Evolutionary conservation across 1,140 invertebrate genomes (phyloP), one percentile per base, ranked within the genome.

Genomic region (Cydia strobilella): DNA sequence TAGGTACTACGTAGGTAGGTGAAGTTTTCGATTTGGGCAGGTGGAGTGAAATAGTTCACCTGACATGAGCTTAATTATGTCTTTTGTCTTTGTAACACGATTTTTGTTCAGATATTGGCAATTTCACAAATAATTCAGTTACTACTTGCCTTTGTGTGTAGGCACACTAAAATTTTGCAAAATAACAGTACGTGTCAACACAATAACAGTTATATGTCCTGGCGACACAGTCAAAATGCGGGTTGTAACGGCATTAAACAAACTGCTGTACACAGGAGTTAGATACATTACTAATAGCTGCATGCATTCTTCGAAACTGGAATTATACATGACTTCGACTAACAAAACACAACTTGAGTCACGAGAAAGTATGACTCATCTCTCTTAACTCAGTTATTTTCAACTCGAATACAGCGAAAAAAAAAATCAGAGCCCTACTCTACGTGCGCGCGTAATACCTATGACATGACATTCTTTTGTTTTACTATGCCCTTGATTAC

Each of bases 381-480:
- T 18, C 45, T 18, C 63, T 35, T 69, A 35, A 69, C 65, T 69
- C 65, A 69, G 65, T 69, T 69, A 69, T 39, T 69, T 69, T 59
- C 20, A 59, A 59, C 54, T 59, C 54, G 23, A 59, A 59, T 23
- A 23, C 20, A 59, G 54, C 18, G 54, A 59, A 59, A 59, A 59
- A 59, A 54, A 51, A 18, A 51, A n/a, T n/a, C 48, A n/a, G n/a
- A 7, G 48, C 15, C 48, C n/a, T 51, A 48, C 45, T 48, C 45
- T 48, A 51, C 48, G 48, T 51, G 48, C n/a, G 6, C 7, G 48
- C n/a, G 15, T 7, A n/a, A 51, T 51, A 51, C n/a, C n/a, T 59
- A 59, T 59, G 54, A 23, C 20, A 59, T 23, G 54, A 59, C 54
- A 59, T 20, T 59, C 18, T 59, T 59, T 23, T 59, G 54, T 59